These are phyloP conservation scores for Xylota sylvarum DNA, from an alignment of 2,888 invertebrate genomes.

Conservation along the genomic window DNA sequence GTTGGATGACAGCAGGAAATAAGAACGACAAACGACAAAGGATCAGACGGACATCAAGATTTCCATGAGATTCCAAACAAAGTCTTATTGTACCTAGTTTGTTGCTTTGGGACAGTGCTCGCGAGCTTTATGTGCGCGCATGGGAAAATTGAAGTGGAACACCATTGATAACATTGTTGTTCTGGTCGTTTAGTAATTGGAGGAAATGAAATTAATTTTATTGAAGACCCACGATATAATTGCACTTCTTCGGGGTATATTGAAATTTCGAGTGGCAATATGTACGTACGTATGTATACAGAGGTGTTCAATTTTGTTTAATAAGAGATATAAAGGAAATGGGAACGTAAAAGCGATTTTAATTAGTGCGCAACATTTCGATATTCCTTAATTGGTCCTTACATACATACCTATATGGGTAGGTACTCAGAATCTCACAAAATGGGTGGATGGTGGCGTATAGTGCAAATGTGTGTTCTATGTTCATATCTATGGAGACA, in stretches of 20 bases:
- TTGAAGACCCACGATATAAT: conserved; percentile 32
- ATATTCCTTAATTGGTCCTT: background rate
- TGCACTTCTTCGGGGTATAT: conserved; percentile 28
- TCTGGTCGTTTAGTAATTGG: conserved; percentile 29
- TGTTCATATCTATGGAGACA: too few species aligned
- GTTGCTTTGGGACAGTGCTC: background rate
- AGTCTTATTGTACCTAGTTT: background rate
- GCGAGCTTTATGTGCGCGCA: conserved; percentile 19
- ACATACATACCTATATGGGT: background rate
- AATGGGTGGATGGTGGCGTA: too few species aligned
- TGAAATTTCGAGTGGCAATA: conserved; percentile 4
- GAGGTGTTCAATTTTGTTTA: background rate
- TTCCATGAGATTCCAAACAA: conserved; percentile 21
- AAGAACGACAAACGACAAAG: conserved; percentile 1
- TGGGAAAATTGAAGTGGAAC: background rate
- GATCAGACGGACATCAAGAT: conserved; percentile 16
- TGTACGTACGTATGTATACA: too few species aligned
- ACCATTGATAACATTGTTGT: background rate
- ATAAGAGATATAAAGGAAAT: background rate
- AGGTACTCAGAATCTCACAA: too few species aligned
- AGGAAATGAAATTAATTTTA: conserved; percentile 48
- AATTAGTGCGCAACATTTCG: conserved; percentile 5
- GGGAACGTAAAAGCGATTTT: background rate
- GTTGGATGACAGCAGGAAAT: conserved; percentile 19
- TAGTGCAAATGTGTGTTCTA: too few species aligned